Percentiles rank a stretch among this genome's conserved stretches.
Conservation (phyloP, 2,888 invertebrate species). For the Nematopogon swammerdamellus region DNA sequence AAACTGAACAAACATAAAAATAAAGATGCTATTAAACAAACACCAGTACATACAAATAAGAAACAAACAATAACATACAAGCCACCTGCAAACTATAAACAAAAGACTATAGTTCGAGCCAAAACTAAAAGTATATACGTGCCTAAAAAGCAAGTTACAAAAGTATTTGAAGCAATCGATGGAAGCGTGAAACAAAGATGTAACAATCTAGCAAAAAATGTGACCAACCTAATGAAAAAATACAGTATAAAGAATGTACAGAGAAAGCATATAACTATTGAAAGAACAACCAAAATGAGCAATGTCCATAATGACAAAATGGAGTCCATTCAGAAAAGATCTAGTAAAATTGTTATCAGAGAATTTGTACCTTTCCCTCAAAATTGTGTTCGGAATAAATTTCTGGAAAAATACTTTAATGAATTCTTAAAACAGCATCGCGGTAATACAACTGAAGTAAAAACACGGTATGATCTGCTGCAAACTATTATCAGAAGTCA, state of each 20-base stretch:
- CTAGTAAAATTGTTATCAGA: constrained; percentile 16
- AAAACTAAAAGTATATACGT: not conserved
- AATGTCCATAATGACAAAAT: constrained; percentile 10
- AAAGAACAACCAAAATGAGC: no score
- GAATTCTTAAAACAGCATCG: not conserved
- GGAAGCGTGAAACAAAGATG: constrained; percentile 17
- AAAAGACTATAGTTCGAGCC: not conserved
- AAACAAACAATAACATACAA: not conserved
- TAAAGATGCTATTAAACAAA: no score
- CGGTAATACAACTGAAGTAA: constrained; percentile 3
- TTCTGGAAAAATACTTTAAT: constrained; percentile 3
- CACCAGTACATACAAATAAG: not conserved
- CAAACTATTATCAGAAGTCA: constrained; percentile 23
- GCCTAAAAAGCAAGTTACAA: constrained; percentile 9
- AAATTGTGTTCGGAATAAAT: constrained; percentile 1
- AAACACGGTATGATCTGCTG: constrained; percentile 30
- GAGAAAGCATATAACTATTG: constrained; percentile 6
- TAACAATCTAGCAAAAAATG: constrained; percentile 14
- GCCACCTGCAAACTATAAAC: not conserved
- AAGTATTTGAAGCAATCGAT: constrained; percentile 16
- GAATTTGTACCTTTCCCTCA: constrained; percentile 12
- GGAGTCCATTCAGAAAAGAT: constrained; percentile 12
- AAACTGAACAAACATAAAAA: no score
- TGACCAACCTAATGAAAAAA: constrained; percentile 12
- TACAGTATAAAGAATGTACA: constrained; percentile 10